Evolutionary conservation across 2,797 vertebrate genomes (phyloP).

Genomic region (Gymnopithys bicolor): DNA sequence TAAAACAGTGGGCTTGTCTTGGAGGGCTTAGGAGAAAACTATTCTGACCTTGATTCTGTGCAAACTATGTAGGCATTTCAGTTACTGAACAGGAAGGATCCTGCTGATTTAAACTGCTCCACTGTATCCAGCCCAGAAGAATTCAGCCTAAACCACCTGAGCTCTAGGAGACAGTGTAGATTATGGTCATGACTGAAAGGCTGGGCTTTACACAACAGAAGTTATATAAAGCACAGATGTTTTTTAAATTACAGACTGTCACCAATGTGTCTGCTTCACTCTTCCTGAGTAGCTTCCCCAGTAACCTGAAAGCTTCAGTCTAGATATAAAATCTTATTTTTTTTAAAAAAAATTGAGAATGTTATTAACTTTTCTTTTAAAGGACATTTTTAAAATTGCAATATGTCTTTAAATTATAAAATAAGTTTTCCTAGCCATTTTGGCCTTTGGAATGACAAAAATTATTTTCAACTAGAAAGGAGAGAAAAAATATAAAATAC

Average conservation of each 20-base stretch:
- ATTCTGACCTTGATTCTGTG: background rate
- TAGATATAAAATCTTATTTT: background rate
- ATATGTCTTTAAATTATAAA: background rate
- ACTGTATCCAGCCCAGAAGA: background rate
- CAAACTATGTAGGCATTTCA: background rate
- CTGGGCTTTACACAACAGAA: background rate
- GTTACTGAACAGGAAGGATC: background rate
- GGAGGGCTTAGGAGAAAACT: background rate
- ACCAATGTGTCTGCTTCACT: background rate
- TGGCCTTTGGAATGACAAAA: background rate
- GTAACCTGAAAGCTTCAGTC: background rate
- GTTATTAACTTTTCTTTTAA: background rate
- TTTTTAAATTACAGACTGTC: background rate
- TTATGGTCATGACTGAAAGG: background rate
- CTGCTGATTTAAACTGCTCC: background rate
- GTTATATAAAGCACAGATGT: background rate
- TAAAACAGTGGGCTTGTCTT: background rate
- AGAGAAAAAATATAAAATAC: background rate
- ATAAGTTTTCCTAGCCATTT: background rate
- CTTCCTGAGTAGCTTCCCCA: background rate
- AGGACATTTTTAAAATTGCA: background rate
- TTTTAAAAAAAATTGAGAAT: background rate
- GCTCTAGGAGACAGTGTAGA: background rate
- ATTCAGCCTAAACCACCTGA: background rate
- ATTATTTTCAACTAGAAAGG: background rate